These are phyloP conservation scores for Mormyrops attenuatus DNA, from an alignment of 2,797 vertebrate species.

Conservation along the genomic window DNA sequence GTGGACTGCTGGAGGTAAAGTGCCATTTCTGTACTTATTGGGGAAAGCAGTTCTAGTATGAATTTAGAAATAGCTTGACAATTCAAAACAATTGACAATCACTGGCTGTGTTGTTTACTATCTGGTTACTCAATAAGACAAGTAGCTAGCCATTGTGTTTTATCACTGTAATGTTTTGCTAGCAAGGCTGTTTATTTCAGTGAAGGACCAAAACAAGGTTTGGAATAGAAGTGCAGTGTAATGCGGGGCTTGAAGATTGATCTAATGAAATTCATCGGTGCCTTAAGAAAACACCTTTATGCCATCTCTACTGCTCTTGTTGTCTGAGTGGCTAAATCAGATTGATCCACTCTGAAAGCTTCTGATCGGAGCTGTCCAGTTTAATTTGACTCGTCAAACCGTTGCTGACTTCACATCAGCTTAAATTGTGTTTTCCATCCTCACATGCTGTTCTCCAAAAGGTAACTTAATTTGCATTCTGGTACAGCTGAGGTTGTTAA, in stretches of 20 bases:
- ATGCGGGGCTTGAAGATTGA: not conserved
- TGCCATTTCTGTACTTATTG: not conserved
- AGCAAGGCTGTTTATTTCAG: not conserved
- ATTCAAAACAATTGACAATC: not conserved
- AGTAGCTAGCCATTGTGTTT: not conserved
- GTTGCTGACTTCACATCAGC: not conserved
- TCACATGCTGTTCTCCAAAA: not conserved
- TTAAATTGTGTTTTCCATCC: not conserved
- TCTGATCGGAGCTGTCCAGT: not conserved
- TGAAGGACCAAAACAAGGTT: not conserved
- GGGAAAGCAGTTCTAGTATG: not conserved
- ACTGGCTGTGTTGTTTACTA: not conserved
- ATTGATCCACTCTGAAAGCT: not conserved
- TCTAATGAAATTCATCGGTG: not conserved
- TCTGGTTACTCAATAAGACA: not conserved
- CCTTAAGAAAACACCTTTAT: not conserved
- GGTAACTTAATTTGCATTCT: constrained; percentile 7
- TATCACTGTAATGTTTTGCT: not conserved
- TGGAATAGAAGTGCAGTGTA: not conserved
- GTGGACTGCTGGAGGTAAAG: not conserved
- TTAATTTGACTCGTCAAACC: not conserved
- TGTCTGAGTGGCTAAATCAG: not conserved
- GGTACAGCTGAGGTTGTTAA: not conserved
- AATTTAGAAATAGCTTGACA: not conserved
- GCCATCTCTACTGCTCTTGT: not conserved